phyloP scores from a whole-genome alignment of 2,888 invertebrate species.

The Mesochorus sp. region DNA sequence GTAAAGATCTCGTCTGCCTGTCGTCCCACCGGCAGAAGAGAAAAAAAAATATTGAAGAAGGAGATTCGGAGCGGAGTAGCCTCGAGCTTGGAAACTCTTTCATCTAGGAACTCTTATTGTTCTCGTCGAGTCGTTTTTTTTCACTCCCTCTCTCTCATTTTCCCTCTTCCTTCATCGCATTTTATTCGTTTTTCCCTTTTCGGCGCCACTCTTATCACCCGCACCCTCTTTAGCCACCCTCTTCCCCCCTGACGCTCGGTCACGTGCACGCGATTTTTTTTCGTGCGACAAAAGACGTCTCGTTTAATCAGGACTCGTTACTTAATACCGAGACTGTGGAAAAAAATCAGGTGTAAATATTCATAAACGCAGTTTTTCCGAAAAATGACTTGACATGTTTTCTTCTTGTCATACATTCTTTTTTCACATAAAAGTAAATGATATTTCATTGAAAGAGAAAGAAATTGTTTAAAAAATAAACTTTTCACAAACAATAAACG shows the following conservation, averaged over 20 bases:
- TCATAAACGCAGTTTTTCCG: too few species aligned
- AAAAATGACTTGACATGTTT: background rate
- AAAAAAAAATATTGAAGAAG: slow-evolving; percentile 53
- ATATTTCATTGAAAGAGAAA: background rate
- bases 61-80: slow-evolving; percentile 69
- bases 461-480: background rate
- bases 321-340: slow-evolving; percentile 47
- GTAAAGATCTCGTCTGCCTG: slow-evolving; percentile 17
- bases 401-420: background rate
- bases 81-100: slow-evolving; percentile 73
- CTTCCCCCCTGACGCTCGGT: background rate
- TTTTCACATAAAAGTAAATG: background rate
- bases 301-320: slow-evolving; percentile 72
- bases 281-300: slow-evolving; percentile 60
- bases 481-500: too few species aligned
- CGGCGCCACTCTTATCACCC: slow-evolving; percentile 45
- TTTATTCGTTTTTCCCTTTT: slow-evolving; percentile 52
- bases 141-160: slow-evolving; percentile 52
- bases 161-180: slow-evolving; percentile 49
- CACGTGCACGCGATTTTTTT: slow-evolving; percentile 50
- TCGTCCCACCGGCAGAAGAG: slow-evolving; percentile 21
- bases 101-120: slow-evolving; percentile 70
- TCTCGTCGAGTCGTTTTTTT: slow-evolving; percentile 69
- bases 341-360: background rate
- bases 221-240: background rate